These are phyloP conservation scores for Larimichthys crocea DNA, from an alignment of 2,113 vertebrate genomes.

Conservation along the genomic window DNA sequence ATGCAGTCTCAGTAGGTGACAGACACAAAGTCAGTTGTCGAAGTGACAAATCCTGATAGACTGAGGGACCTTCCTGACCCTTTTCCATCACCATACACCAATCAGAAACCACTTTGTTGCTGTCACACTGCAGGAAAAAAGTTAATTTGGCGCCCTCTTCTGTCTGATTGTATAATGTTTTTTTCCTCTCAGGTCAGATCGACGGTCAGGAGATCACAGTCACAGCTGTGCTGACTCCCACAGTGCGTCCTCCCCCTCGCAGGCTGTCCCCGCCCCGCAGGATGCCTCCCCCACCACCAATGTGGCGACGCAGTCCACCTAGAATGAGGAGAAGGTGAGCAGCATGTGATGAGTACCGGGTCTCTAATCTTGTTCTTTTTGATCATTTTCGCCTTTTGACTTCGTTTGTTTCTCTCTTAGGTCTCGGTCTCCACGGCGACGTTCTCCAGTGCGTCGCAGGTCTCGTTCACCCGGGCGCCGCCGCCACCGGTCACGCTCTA, in stretches of 20 bases:
- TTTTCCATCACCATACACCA: no score
- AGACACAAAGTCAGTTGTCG: no score
- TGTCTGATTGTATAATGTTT: no score
- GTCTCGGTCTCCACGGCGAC: conserved; percentile 91
- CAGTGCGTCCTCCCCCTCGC: conserved; percentile 86
- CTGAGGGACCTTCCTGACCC: no score
- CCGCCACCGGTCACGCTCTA: conserved; percentile 94
- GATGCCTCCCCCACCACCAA: conserved; percentile 93
- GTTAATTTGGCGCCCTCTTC: no score
- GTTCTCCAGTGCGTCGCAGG: conserved; percentile 90
- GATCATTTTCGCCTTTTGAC: no score
- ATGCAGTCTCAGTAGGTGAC: no score
- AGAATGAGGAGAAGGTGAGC: conserved; percentile 94
- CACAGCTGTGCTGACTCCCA: conserved; percentile 91
- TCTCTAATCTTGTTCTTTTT: background rate
- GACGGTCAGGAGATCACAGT: conserved; percentile 98
- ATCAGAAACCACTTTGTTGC: no score
- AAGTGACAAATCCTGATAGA: no score
- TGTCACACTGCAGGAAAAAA: no score
- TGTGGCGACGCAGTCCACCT: conserved; percentile 95
- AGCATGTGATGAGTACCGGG: rapidly evolving
- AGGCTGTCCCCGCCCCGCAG: conserved; percentile 91
- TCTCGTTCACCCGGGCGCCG: conserved; percentile 90
- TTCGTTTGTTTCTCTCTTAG: conserved; percentile 63
- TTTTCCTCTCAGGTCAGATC: conserved; percentile 89